phyloP scores from a whole-genome alignment of 37 sponge, comb jelly and placozoan species.

The Geodia barretti region DNA sequence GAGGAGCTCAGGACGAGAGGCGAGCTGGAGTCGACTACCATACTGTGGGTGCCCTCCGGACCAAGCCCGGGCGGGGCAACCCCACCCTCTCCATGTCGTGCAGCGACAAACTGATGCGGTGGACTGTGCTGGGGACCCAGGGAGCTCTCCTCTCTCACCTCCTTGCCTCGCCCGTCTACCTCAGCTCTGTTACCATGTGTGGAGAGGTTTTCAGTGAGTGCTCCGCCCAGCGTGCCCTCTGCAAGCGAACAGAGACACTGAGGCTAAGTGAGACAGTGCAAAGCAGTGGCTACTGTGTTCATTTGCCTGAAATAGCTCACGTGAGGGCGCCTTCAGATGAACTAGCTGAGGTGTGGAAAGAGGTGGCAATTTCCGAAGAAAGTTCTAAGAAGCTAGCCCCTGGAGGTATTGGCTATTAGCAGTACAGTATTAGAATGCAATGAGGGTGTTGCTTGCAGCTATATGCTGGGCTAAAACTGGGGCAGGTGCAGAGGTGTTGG shows the following conservation, averaged over 20 bases:
- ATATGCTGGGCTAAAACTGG: conserved; percentile 56
- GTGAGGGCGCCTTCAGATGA: neutral
- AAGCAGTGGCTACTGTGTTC: neutral
- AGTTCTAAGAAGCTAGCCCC: conserved; percentile 16
- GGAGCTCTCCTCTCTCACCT: conserved; percentile 80
- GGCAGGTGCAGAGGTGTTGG: conserved; percentile 52
- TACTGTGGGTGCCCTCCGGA: conserved; percentile 55
- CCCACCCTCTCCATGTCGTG: conserved; percentile 85
- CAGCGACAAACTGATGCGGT: conserved; percentile 85
- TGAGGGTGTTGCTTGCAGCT: conserved; percentile 9
- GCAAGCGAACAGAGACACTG: conserved; percentile 4
- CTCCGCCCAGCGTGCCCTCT: conserved; percentile 52
- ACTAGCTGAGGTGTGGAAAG: neutral
- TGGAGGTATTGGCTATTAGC: conserved; percentile 8
- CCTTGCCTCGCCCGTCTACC: conserved; percentile 59
- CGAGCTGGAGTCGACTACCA: conserved; percentile 64
- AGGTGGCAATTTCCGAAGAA: neutral
- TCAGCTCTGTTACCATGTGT: conserved; percentile 41
- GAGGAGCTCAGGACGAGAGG: conserved; percentile 61
- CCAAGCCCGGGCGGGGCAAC: conserved; percentile 88
- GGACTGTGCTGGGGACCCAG: conserved; percentile 85
- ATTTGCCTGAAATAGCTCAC: conserved; percentile 13
- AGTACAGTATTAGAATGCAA: neutral
- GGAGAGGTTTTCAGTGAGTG: conserved; percentile 15
- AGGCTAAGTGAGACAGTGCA: neutral